Evolutionary conservation across 2,888 invertebrate genomes (phyloP), one percentile per base, ranked within the genome.

Genomic region (Pterostichus madidus): DNA sequence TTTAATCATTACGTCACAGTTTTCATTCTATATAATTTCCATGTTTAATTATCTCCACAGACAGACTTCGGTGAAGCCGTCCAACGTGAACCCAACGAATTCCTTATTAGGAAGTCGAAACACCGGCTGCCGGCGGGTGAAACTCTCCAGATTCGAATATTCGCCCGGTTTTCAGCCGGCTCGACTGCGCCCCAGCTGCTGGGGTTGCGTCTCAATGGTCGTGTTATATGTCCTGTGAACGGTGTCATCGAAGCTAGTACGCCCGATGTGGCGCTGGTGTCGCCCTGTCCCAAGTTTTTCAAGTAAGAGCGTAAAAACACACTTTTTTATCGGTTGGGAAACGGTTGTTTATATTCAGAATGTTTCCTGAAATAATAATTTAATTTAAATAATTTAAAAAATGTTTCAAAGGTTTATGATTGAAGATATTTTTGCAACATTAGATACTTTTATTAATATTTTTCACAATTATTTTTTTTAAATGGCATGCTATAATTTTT

Each of bases 61-160:
- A 76, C 77, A 35, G 52, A 68, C 77, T 83, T 77, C 31, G 83
- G 83, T 3, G 83, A 83, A 64, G 83, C 49, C 0, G 77, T 77
- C 0, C 64, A 53, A 11, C 61, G 83, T 10, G 83, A 83, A 13
- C 11, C 64, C 15, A 77, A 35, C 53, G 77, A 83, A 15, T 83
- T 53, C 15, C 11, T 83, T n/a, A 77, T 83, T 15, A n/a, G 77
- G 5, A 49, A 53, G 8, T 53, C 83, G 2, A 77, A 53, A 8
- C 44, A 64, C 10, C 49, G 35, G 8, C 39, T 83, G 5, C 2
- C 32, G 5, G 10, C 32, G 17, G 77, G 83, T 0, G 77, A 35
- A 52, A 64, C 53, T 2, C 3, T 53, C 10, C 13, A 35, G 31
- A 75, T 81, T 15, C 32, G 61, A 46, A 75, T 81, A 11, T 46